Evolutionary conservation across 2,113 vertebrate genomes (phyloP).

Genomic region (Tapirus terrestris): DNA sequence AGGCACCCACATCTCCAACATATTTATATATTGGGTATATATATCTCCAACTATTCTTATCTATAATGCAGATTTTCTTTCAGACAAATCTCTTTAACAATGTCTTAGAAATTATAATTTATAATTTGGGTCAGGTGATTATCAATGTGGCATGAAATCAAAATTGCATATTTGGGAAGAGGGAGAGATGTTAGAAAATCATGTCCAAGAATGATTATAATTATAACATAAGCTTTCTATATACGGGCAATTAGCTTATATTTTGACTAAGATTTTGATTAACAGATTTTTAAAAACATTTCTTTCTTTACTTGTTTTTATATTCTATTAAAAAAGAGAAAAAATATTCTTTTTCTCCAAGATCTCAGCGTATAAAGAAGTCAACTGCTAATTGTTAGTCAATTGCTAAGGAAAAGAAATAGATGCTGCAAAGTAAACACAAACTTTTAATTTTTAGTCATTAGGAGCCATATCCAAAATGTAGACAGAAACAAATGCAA

Average conservation of each 20-base stretch:
- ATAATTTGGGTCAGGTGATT: slow-evolving; percentile 15
- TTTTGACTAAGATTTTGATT: slow-evolving; percentile 16
- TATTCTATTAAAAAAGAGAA: not conserved
- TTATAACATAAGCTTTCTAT: not conserved
- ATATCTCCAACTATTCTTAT: not conserved
- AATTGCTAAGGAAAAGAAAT: not conserved
- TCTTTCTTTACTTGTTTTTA: slow-evolving; percentile 3
- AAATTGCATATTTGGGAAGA: not conserved
- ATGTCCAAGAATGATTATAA: not conserved
- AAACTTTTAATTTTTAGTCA: slow-evolving; percentile 21
- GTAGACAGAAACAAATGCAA: slow-evolving; percentile 39
- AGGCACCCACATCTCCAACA: not conserved
- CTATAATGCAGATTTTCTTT: slow-evolving; percentile 4
- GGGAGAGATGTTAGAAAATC: not conserved
- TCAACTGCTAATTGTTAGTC: not conserved
- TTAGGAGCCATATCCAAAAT: not conserved
- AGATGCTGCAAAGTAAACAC: not conserved
- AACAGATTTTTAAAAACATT: not conserved
- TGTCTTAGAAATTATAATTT: slow-evolving; percentile 51
- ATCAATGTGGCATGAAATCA: not conserved
- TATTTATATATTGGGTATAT: not conserved
- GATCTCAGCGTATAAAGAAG: slow-evolving; percentile 17
- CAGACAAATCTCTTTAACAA: not conserved
- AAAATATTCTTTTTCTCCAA: not conserved
- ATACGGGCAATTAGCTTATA: not conserved